These are phyloP conservation scores for Hippolais icterina DNA, from an alignment of 2,113 vertebrate species.

Conservation along the genomic window DNA sequence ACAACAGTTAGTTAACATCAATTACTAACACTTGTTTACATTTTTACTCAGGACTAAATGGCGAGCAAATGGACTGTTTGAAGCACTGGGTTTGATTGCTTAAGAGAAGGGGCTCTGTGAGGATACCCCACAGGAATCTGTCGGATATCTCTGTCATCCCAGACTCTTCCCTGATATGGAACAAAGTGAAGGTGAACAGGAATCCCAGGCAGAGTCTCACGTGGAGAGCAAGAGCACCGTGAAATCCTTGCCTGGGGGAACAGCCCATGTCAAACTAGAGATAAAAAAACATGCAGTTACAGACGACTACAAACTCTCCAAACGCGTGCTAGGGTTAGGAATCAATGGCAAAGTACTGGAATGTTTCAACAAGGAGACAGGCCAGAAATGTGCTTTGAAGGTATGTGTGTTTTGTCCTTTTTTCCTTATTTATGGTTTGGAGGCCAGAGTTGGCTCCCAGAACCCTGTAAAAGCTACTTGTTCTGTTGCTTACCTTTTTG, in stretches of 20 bases:
- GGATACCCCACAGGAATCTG: background rate
- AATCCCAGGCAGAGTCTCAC: conserved; percentile 39
- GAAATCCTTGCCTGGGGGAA: conserved; percentile 53
- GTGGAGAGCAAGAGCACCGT: conserved; percentile 54
- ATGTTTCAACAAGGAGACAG: conserved; percentile 88
- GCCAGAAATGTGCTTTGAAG: conserved; percentile 95
- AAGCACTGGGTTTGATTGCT: background rate
- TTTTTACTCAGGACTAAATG: conserved; percentile 45
- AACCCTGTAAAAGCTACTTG: background rate
- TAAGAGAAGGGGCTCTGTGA: background rate
- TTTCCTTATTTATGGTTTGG: background rate
- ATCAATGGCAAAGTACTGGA: conserved; percentile 97
- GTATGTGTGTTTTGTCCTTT: conserved; percentile 68
- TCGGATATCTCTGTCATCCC: background rate
- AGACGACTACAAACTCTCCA: conserved; percentile 94
- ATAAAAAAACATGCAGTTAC: conserved; percentile 95
- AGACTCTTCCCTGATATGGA: conserved; percentile 52
- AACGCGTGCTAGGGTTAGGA: conserved; percentile 91
- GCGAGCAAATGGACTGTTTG: background rate
- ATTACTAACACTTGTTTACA: background rate
- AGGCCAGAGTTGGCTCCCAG: background rate
- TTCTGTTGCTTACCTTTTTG: background rate
- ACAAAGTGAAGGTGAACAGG: conserved; percentile 43
- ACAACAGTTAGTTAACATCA: background rate
- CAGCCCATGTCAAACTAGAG: conserved; percentile 76